Evolutionary conservation across 2,888 invertebrate species (phyloP).

Genomic region (Stenurella melanura): DNA sequence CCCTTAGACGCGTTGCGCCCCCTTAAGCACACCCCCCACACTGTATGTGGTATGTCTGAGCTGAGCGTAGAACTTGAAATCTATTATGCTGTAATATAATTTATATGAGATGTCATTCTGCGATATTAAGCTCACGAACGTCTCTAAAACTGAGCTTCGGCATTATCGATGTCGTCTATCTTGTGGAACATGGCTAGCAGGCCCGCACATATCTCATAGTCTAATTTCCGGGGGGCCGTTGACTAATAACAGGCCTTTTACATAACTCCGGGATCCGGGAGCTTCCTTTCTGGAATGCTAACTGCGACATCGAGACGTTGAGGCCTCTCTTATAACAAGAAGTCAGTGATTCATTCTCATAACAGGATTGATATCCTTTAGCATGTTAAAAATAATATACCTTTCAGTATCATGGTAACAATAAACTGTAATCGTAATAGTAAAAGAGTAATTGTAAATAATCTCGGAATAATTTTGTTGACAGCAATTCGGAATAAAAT

Average conservation of each 20-base stretch:
- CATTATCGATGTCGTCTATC: constrained; percentile 65
- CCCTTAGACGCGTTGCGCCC: background rate
- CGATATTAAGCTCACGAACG: constrained; percentile 58
- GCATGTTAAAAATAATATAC: background rate
- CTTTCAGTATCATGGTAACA: background rate
- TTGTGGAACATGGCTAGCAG: constrained; percentile 64
- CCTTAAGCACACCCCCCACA: constrained; percentile 9
- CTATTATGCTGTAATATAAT: constrained; percentile 61
- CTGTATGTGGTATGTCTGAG: constrained; percentile 34
- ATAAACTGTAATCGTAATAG: background rate
- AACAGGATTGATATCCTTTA: constrained; percentile 1
- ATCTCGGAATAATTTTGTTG: no score
- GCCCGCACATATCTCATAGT: constrained; percentile 67
- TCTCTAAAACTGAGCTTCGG: constrained; percentile 63
- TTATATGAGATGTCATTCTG: constrained; percentile 65
- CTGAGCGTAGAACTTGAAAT: constrained; percentile 56
- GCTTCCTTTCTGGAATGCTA: constrained; percentile 62
- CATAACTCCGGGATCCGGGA: constrained; percentile 62
- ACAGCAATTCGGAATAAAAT: no score
- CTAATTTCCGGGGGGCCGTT: constrained; percentile 67
- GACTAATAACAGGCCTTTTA: constrained; percentile 67
- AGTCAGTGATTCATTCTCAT: constrained; percentile 17
- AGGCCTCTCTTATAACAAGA: background rate
- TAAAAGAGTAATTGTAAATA: no score
- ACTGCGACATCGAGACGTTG: constrained; percentile 33